Evolutionary conservation across 2,797 vertebrate species (phyloP).

Genomic region (Staurois parvus): DNA sequence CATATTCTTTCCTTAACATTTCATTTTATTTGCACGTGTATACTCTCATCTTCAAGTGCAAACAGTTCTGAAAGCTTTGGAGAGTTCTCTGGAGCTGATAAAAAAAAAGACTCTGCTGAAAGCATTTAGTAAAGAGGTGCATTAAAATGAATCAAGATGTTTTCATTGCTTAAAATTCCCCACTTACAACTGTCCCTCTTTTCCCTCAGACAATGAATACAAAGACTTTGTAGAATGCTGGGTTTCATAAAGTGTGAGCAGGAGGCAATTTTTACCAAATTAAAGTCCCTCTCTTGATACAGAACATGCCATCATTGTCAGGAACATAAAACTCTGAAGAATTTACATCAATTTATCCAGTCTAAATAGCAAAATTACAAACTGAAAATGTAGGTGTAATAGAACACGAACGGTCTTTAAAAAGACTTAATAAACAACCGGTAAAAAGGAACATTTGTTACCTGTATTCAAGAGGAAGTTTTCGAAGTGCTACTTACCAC

Average conservation of each 20-base stretch:
- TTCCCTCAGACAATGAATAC: conserved; percentile 32
- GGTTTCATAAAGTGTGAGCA: conserved; percentile 6
- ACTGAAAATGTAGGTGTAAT: conserved; percentile 17
- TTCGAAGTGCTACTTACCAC: not conserved
- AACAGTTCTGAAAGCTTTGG: conserved; percentile 46
- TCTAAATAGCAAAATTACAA: conserved; percentile 3
- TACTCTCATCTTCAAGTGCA: conserved; percentile 30
- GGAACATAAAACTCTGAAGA: conserved; percentile 29
- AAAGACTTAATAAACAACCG: not conserved
- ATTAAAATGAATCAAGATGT: conserved; percentile 46
- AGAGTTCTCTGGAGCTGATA: conserved; percentile 7
- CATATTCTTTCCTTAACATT: not conserved
- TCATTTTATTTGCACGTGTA: conserved; percentile 41
- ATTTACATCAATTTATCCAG: conserved; percentile 4
- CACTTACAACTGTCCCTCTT: conserved; percentile 15
- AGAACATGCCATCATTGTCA: conserved; percentile 24
- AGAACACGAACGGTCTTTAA: not conserved
- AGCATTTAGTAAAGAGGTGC: conserved; percentile 35
- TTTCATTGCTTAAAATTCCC: conserved; percentile 23
- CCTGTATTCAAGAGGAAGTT: not conserved
- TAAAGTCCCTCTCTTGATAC: conserved; percentile 30
- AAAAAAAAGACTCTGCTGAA: conserved; percentile 26
- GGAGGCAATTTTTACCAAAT: conserved; percentile 37
- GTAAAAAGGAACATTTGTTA: not conserved
- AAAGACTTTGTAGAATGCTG: conserved; percentile 18